Conservation (phyloP, 1,140 invertebrate genomes). For the Drosophila nigromelanica region DNA sequence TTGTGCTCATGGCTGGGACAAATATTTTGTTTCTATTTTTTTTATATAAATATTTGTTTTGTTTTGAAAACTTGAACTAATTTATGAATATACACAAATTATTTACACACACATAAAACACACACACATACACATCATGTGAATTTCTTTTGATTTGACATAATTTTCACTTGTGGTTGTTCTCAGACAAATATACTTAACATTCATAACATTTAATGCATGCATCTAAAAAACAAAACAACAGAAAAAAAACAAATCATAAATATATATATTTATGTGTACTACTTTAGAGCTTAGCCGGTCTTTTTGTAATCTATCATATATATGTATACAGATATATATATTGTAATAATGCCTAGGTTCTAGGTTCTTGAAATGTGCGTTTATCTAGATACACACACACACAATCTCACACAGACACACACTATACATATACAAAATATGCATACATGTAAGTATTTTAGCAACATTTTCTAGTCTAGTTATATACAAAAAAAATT, state of each 20-base stretch:
- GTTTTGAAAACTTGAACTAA: constrained; percentile 25
- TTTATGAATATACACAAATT: constrained; percentile 26
- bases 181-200: constrained; percentile 23
- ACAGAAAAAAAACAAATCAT: too few species aligned
- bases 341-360: constrained; percentile 35
- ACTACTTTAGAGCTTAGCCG: constrained; percentile 48
- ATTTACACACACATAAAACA: constrained; percentile 14
- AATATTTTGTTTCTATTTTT: constrained; percentile 26
- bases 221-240: constrained; percentile 4
- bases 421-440: constrained; percentile 37
- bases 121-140: neutral
- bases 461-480: constrained; percentile 55
- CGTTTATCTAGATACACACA: constrained; percentile 38
- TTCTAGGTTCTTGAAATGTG: constrained; percentile 37
- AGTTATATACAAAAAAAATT: constrained; percentile 26
- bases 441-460: constrained; percentile 26
- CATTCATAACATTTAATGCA: constrained; percentile 11
- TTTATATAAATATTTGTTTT: constrained; percentile 18
- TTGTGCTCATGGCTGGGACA: constrained; percentile 29
- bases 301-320: constrained; percentile 41
- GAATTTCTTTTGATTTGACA: constrained; percentile 9
- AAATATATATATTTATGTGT: constrained; percentile 34
- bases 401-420: constrained; percentile 13
- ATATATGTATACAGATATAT: constrained; percentile 2
- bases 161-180: constrained; percentile 34